Evolutionary conservation across 2,888 invertebrate genomes (phyloP).

Genomic region (Leptinotarsa juncta): DNA sequence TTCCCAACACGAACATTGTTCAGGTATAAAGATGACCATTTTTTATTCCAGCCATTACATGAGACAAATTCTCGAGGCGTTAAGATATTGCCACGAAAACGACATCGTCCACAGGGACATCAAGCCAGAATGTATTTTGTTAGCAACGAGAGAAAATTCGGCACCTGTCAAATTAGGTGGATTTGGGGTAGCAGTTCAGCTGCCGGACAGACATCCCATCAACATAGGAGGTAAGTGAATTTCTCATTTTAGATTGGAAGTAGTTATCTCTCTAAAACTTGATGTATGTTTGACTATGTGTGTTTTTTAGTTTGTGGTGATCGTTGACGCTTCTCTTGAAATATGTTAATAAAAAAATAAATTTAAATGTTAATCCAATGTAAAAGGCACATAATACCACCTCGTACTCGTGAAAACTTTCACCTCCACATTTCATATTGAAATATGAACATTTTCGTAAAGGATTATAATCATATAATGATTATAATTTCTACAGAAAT

Average conservation of each 20-base stretch:
- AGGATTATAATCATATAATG: too few relatives aligned
- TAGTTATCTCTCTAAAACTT: not conserved
- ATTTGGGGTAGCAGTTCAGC: conserved; percentile 95
- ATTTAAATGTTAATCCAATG: too few relatives aligned
- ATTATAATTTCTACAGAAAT: too few relatives aligned
- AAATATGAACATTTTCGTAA: too few relatives aligned
- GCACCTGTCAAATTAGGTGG: conserved; percentile 98
- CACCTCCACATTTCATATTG: too few relatives aligned
- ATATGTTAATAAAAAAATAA: not conserved
- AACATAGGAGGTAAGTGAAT: conserved; percentile 54
- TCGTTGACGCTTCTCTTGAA: conserved; percentile 3
- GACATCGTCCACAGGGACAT: conserved; percentile 98
- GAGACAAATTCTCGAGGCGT: conserved; percentile 96
- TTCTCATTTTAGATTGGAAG: not conserved
- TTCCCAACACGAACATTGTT: too few relatives aligned
- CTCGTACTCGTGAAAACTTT: too few relatives aligned
- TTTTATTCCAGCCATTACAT: conserved; percentile 91
- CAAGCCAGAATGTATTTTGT: conserved; percentile 94
- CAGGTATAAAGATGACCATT: not conserved
- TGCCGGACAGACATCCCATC: conserved; percentile 77
- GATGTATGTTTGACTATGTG: not conserved
- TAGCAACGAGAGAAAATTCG: conserved; percentile 97
- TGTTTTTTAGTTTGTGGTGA: not conserved
- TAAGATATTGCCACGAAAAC: conserved; percentile 98
- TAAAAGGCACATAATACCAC: too few relatives aligned